These are phyloP conservation scores for Sardinella longiceps DNA, from an alignment of 2,797 vertebrate genomes.

Conservation along the genomic window DNA sequence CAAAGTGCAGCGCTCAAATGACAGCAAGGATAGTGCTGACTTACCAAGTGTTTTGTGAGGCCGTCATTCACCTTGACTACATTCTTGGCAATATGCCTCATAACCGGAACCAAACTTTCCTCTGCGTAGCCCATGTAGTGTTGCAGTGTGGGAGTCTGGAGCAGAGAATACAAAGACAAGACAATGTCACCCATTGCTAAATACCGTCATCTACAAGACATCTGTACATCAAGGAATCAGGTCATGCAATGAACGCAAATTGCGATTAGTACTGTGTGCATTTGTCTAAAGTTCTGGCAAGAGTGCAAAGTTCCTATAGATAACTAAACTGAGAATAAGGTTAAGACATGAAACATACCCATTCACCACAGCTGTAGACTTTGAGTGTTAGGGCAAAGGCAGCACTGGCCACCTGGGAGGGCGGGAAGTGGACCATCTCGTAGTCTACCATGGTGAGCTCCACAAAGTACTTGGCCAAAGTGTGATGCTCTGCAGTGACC, in stretches of 20 bases:
- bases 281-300: no score
- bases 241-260: no score
- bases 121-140: slow-evolving; percentile 78
- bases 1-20: no score
- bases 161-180: not conserved
- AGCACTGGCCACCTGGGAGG: slow-evolving; percentile 81
- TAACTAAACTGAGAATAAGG: not conserved
- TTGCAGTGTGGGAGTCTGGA: slow-evolving; percentile 78
- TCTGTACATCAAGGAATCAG: no score
- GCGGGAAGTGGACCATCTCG: slow-evolving; percentile 81
- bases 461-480: slow-evolving; percentile 84
- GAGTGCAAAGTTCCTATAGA: not conserved
- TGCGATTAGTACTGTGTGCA: no score
- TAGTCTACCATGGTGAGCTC: slow-evolving; percentile 86
- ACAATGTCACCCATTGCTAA: no score
- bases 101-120: slow-evolving; percentile 75
- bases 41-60: slow-evolving; percentile 78
- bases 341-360: slow-evolving; percentile 70
- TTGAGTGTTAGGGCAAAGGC: slow-evolving; percentile 82
- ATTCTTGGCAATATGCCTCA: slow-evolving; percentile 87
- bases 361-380: slow-evolving; percentile 75
- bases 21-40: slow-evolving; percentile 37
- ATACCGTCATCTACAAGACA: no score
- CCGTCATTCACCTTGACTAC: slow-evolving; percentile 76
- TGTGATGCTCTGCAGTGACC: slow-evolving; percentile 79